Base-by-base conservation (phyloP, 2,888 invertebrate species). In the Ornithoptera alexandrae region DNA sequence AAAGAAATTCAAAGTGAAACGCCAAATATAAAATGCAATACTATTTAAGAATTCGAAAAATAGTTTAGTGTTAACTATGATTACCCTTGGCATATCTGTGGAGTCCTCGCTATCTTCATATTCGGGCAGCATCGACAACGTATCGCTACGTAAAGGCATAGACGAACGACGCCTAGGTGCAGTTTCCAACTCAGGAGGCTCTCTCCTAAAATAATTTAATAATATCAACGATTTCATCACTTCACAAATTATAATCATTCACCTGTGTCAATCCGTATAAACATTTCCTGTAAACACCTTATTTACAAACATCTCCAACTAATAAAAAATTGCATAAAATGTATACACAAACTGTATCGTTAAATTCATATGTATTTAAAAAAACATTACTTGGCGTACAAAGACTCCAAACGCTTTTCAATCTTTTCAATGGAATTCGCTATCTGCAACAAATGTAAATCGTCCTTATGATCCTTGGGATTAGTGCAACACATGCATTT, bases 401-500 rank as follows among this genome's bases (percentile, higher is more conserved):
- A 75, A 12, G 92, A 87, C 74, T 97, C 96, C 74, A 98, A 88
- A 77, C 96, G 93, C 81, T 95, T 96, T 72, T 95, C 95, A 57
- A 98, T 94, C 53, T 94, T 94, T 66, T 97, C 96, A 74, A 98
- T 87, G 0, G 96, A 95, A 70, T 96, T 96, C 0, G 96, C 95
- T 67, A 98, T 97, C 71, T 96, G 94, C 42, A 97, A 93, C 1
- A 98, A 91, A 83, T 98, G 97, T 68, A 96, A 94, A 74, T 97
- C 96, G 75, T 98, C 97, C 77, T 97, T 96, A 30, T 96, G 95
- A 15, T 97, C 95, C 79, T 96, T 96, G 10, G 97, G 97, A 81
- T 98, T 97, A 0, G 97, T 97, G 82, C 98, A 98, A 72, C 97
- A 94, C 93, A 98, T 95, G 78, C 97, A 96, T 68, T 96, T 96